Conservation (phyloP, 2,797 vertebrate species). For the Chrosomus eos region DNA sequence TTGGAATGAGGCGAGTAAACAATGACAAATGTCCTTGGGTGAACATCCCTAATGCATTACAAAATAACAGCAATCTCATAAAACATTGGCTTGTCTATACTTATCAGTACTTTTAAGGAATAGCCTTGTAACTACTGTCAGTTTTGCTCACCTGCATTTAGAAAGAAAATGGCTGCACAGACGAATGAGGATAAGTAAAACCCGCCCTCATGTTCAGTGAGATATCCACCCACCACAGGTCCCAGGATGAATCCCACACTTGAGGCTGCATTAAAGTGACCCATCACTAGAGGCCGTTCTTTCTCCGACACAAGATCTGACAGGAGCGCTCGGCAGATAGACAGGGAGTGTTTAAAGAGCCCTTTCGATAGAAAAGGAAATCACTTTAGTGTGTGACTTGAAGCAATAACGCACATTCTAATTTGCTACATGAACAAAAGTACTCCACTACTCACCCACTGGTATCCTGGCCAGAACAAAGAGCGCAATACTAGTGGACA, state of each 20-base stretch:
- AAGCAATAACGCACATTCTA: not conserved
- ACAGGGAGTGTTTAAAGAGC: conserved; percentile 96
- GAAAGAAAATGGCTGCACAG: conserved; percentile 88
- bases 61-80: not conserved
- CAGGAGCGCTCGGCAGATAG: conserved; percentile 93
- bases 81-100: not conserved
- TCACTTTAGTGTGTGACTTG: not conserved
- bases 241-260: conserved; percentile 94
- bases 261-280: conserved; percentile 91
- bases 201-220: conserved; percentile 88
- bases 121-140: not conserved
- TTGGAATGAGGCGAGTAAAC: not conserved
- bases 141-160: conserved; percentile 86
- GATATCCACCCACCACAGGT: conserved; percentile 91
- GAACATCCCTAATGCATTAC: not conserved
- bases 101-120: not conserved
- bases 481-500: conserved; percentile 85
- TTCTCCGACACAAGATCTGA: conserved; percentile 90
- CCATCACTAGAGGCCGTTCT: conserved; percentile 91
- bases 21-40: not conserved
- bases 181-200: conserved; percentile 88
- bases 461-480: conserved; percentile 89
- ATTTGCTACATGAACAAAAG: not conserved
- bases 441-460: conserved; percentile 82
- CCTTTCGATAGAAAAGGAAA: conserved; percentile 74